These are phyloP conservation scores for Mimumesa dahlbomi DNA, from an alignment of 2,888 invertebrate genomes.

Conservation along the genomic window DNA sequence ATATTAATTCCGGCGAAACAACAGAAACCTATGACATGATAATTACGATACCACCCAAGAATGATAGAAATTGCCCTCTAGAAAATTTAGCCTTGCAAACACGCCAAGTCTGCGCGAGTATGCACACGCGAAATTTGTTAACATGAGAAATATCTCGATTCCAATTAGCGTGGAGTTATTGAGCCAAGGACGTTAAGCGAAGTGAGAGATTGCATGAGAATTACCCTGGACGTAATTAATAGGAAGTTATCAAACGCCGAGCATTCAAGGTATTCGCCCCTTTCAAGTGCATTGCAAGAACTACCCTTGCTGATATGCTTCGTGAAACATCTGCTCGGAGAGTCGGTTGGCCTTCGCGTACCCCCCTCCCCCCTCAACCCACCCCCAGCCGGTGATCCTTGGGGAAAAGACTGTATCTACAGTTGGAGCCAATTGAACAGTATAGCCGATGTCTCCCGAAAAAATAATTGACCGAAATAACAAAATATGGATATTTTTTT, in stretches of 20 bases:
- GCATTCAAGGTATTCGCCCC: neutral
- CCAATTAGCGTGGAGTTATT: conserved; percentile 32
- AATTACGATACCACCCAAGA: neutral
- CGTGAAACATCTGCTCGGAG: neutral
- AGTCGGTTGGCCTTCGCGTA: neutral
- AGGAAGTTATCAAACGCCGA: conserved; percentile 6
- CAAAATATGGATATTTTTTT: too few relatives aligned
- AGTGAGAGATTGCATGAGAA: neutral
- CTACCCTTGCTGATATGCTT: conserved; percentile 9
- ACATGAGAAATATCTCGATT: conserved; percentile 38
- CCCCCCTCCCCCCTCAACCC: too few relatives aligned
- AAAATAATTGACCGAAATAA: too few relatives aligned
- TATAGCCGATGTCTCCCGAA: too few relatives aligned
- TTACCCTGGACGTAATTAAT: conserved; percentile 5
- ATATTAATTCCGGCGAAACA: too few relatives aligned
- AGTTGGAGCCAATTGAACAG: too few relatives aligned
- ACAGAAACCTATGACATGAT: neutral
- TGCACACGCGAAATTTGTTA: neutral
- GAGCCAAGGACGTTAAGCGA: conserved; percentile 38
- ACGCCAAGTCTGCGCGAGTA: neutral
- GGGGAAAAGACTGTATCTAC: too few relatives aligned
- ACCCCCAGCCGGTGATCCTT: too few relatives aligned
- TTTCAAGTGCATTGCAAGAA: neutral
- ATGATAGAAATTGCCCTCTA: neutral
- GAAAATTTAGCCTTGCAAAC: neutral